These are phyloP conservation scores for Pelobates fuscus DNA, from an alignment of 2,113 vertebrate genomes.

Conservation along the genomic window DNA sequence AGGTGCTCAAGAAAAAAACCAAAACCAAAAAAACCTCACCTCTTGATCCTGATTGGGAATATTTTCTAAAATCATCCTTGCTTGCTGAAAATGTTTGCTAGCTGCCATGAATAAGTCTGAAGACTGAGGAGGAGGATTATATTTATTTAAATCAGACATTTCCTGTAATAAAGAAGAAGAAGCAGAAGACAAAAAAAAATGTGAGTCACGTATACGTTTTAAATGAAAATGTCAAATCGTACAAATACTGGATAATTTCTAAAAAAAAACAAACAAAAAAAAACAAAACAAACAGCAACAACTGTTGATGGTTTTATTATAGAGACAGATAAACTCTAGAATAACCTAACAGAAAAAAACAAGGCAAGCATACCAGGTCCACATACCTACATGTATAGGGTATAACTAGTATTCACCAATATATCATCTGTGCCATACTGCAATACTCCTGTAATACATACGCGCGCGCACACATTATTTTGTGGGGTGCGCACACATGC, in stretches of 20 bases:
- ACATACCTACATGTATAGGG: too few relatives aligned
- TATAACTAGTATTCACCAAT: too few relatives aligned
- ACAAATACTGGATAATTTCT: neutral
- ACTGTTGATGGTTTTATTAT: neutral
- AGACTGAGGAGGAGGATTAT: conserved; percentile 92
- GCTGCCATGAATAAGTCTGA: conserved; percentile 95
- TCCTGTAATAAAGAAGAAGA: conserved; percentile 70
- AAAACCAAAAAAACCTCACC: conserved; percentile 69
- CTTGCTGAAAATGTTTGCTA: conserved; percentile 98
- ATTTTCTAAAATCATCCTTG: conserved; percentile 96
- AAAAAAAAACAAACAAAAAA: too few relatives aligned
- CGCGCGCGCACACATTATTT: too few relatives aligned
- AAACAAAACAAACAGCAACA: neutral
- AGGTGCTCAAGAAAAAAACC: neutral
- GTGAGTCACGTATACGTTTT: too few relatives aligned
- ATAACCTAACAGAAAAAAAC: too few relatives aligned
- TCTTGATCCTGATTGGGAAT: conserved; percentile 89
- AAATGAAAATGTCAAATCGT: too few relatives aligned
- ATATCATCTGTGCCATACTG: too few relatives aligned
- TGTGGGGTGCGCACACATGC: too few relatives aligned
- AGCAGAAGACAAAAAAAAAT: neutral
- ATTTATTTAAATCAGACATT: conserved; percentile 98
- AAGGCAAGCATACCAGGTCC: too few relatives aligned
- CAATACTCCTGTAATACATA: too few relatives aligned
- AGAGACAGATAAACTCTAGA: too few relatives aligned